Base-by-base conservation (phyloP, 2,888 invertebrate species). In the Drosophila testacea region DNA sequence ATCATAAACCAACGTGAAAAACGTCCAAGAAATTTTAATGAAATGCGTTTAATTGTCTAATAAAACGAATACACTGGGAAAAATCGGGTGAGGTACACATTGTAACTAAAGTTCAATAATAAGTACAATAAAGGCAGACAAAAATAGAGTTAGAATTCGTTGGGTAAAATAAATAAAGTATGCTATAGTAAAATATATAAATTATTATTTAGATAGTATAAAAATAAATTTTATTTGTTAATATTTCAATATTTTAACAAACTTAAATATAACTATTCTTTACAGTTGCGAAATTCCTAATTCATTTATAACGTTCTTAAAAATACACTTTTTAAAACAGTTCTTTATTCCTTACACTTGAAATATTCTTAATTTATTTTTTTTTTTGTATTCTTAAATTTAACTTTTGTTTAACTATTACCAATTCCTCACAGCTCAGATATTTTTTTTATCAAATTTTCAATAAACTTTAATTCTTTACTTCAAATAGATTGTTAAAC, bases 41-140 rank as follows among this genome's bases (percentile, higher is more conserved):
- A 68, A 85, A 72, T 56, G 68, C 73, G 62, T 69, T 83, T 83
- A 83, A 81, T 74, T 86, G 84, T 81, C 69, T 76, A 73, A 77
- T 77, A 69, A 57, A 72, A 60, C 38, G 46, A 28, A 16, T 57
- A 63, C 78, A 77, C 76, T 59, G 65, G n/a, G 16, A 46, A 22
- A 73, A 68, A 77, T 13, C 9, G 16, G 16, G 11, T 28, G 10
- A n/a, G 7, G 32, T 6, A 7, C 9, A 6, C 22, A 22, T 22
- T 16, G 16, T 16, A 16, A 16, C 16, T 16, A 16, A 1, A 16
- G 16, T 16, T 16, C 16, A 16, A 16, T 16, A 16, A 16, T 16
- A 16, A 16, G 16, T 16, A 16, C 16, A 16, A 16, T 16, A 16
- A 16, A 16, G 16, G 16, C 16, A 16, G 16, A 16, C 16, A 16